Percentiles rank a stretch among this genome's conserved stretches.
These are phyloP conservation scores for Pachydiplax longipennis DNA, from an alignment of 2,888 invertebrate genomes.

Conservation along the genomic window DNA sequence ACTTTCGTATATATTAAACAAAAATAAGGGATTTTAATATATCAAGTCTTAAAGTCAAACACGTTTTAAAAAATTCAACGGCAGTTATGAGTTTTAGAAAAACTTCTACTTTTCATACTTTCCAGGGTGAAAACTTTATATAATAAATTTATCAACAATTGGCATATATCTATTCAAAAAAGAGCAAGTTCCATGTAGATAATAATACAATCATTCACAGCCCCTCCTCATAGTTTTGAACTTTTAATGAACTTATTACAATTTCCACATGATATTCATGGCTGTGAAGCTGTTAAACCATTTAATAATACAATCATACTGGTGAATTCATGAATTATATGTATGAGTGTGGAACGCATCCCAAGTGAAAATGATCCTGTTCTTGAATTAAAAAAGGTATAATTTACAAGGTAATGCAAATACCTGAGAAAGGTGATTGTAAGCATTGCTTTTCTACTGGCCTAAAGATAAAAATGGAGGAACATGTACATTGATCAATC, in stretches of 20 bases:
- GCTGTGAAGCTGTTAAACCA: no score
- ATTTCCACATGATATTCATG: no score
- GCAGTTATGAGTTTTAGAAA: neutral
- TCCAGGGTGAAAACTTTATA: no score
- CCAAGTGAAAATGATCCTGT: neutral
- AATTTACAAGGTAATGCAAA: neutral
- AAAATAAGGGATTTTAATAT: neutral
- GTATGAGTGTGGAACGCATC: neutral
- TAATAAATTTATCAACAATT: no score
- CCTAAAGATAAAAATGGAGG: no score
- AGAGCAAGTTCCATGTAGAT: no score
- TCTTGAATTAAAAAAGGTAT: neutral
- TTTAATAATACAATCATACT: neutral
- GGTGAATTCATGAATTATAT: neutral
- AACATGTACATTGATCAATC: no score
- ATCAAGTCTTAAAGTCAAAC: neutral
- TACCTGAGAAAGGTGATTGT: neutral
- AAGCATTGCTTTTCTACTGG: no score
- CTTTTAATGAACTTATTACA: no score
- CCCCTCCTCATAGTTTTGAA: no score
- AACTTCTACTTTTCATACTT: neutral
- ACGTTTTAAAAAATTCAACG: neutral
- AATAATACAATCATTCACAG: no score
- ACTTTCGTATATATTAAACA: neutral
- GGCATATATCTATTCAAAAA: no score